Percentiles rank a stretch among this genome's conserved stretches.
Conservation (phyloP, 2,797 vertebrate species). For the Pangasius sanitwongsei region DNA sequence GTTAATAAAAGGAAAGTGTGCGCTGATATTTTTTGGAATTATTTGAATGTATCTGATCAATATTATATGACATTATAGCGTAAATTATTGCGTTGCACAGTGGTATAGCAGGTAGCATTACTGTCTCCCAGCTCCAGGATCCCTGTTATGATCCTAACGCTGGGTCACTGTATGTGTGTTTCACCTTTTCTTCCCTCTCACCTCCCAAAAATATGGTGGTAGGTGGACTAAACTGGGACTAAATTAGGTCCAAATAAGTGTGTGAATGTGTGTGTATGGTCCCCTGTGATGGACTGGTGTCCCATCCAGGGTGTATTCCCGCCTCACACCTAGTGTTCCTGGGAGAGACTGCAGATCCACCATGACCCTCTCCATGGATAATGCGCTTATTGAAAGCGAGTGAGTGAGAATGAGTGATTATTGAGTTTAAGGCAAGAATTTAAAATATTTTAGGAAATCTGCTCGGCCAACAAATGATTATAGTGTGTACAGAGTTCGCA, state of each 20-base stretch:
- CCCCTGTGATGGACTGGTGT: not conserved
- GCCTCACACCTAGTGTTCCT: not conserved
- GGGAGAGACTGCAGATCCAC: not conserved
- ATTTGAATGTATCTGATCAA: no score
- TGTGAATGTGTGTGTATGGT: not conserved
- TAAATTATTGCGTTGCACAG: not conserved
- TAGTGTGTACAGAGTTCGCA: not conserved
- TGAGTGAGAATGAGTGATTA: no score
- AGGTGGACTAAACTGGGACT: not conserved
- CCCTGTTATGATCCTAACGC: not conserved
- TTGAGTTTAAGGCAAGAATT: not conserved
- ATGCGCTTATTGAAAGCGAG: not conserved
- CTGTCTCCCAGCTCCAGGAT: not conserved
- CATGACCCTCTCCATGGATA: not conserved
- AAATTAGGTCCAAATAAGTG: not conserved
- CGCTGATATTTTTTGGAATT: no score
- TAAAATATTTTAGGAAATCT: not conserved
- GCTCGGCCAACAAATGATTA: not conserved
- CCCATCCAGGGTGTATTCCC: not conserved
- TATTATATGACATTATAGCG: not conserved
- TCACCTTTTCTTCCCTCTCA: not conserved
- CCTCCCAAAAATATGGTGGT: not conserved
- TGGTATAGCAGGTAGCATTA: not conserved
- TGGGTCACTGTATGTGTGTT: not conserved
- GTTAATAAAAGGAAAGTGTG: not conserved